Percentiles rank a stretch among this genome's conserved stretches.
phyloP scores from a whole-genome alignment of 1,140 invertebrate species.

The Meloidogyne floridensis region DNA sequence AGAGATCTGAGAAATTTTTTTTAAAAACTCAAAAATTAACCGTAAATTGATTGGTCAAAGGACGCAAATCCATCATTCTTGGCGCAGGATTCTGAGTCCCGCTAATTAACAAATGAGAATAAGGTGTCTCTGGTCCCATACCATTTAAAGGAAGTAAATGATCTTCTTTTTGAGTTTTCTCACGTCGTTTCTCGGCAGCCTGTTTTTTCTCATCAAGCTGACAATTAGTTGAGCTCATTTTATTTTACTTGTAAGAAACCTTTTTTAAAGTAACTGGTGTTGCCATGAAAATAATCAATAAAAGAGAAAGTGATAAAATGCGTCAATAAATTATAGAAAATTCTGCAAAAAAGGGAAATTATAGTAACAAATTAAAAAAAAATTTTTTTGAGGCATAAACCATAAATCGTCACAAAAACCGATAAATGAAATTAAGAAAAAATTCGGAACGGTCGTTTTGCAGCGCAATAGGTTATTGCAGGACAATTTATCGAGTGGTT shows the following conservation, averaged over 20 bases:
- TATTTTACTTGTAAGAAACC: neutral
- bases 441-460: no score
- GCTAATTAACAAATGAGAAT: slow-evolving; percentile 19
- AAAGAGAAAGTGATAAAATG: slow-evolving; percentile 1
- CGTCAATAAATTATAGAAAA: neutral
- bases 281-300: slow-evolving; percentile 13
- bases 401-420: no score
- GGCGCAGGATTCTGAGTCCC: slow-evolving; percentile 3
- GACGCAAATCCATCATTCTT: slow-evolving; percentile 21
- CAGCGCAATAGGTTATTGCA: no score
- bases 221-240: neutral
- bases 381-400: no score
- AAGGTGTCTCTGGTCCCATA: slow-evolving; percentile 10
- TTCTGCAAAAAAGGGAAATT: neutral
- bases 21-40: neutral
- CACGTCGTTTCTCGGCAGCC: slow-evolving; percentile 17
- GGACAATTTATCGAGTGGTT: no score
- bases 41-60: neutral
- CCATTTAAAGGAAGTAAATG: slow-evolving; percentile 19
- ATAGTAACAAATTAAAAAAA: no score
- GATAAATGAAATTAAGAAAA: no score
- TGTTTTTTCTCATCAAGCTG: slow-evolving; percentile 27
- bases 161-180: slow-evolving; percentile 6
- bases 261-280: slow-evolving; percentile 31
- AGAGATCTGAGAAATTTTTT: neutral